Conservation (phyloP, 2,113 vertebrate species). For the Ailurus styani region DNA sequence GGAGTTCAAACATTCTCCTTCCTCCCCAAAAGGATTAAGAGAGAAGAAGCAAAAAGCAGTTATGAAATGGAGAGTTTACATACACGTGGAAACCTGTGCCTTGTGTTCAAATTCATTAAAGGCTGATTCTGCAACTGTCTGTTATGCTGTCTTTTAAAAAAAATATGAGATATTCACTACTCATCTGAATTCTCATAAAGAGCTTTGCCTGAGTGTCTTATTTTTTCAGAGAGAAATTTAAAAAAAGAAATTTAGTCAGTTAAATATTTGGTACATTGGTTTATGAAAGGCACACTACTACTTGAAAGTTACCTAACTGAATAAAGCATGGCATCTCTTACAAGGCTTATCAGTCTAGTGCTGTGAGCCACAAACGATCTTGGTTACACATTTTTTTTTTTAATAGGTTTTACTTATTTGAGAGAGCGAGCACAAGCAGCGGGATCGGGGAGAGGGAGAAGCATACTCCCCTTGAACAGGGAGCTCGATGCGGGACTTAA, state of each 20-base stretch:
- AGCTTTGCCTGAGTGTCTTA: neutral
- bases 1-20: neutral
- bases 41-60: neutral
- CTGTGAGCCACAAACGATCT: neutral
- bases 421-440: neutral
- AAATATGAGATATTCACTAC: neutral
- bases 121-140: neutral
- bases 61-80: neutral
- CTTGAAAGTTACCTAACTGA: neutral
- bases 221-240: neutral
- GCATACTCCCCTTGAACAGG: no score
- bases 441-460: neutral
- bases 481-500: neutral
- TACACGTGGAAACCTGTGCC: neutral
- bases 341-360: neutral
- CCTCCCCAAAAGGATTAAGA: neutral
- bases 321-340: neutral
- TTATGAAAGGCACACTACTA: neutral
- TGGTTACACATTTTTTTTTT: neutral
- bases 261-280: neutral
- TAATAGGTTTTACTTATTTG: neutral
- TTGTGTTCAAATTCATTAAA: slow-evolving; percentile 50
- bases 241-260: neutral
- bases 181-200: neutral
- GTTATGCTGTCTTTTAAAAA: neutral